Evolutionary conservation across 2,888 invertebrate species (phyloP), one percentile per base, ranked within the genome.

Genomic region (Choreutis nemorana): DNA sequence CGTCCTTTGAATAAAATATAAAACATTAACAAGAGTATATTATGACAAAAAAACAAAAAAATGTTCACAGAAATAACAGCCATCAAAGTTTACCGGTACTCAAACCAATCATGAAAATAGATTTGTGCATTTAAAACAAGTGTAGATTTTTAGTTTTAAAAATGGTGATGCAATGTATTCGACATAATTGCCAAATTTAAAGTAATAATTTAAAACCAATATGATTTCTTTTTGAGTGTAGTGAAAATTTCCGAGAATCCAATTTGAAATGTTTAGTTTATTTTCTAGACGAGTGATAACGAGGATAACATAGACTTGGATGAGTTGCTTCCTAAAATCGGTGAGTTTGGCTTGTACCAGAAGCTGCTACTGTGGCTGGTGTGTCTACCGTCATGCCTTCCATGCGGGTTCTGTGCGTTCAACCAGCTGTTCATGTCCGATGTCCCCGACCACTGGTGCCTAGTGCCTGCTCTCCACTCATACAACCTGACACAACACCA

Each of bases 371-470:
- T 93, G 12, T 92, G 92, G 86, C 81, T 94, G 29, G 88, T 96
- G 33, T 92, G 94, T 50, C 73, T 94, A 36, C 91, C 94, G 9
- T 92, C 94, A 2, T 92, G 94, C 51, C 83, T 95, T 44, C 92
- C 94, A 0, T 93, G 94, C 50, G 94, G 93, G 15, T 94, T 93
- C 67, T 90, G 92, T 63, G 94, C 94, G 3, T 94, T 95, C 67
- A 94, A 93, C 72, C 94, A 94, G 68, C 82, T 95, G 20, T 95
- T 96, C 68, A 93, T 95, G 90, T 86, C 93, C 3, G 89, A 92
- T 47, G 85, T 87, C 18, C 94, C 94, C 0, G 86, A 88, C 23
- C 89, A 94, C 68, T 94, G 94, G 91, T 95, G 94, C 55, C 79
- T 65, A 36, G 83, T 91, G 13, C 89, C 90, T 1, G 85, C 86